These are phyloP conservation scores for Chymomyza costata DNA, from an alignment of 1,140 invertebrate species.

Conservation along the genomic window DNA sequence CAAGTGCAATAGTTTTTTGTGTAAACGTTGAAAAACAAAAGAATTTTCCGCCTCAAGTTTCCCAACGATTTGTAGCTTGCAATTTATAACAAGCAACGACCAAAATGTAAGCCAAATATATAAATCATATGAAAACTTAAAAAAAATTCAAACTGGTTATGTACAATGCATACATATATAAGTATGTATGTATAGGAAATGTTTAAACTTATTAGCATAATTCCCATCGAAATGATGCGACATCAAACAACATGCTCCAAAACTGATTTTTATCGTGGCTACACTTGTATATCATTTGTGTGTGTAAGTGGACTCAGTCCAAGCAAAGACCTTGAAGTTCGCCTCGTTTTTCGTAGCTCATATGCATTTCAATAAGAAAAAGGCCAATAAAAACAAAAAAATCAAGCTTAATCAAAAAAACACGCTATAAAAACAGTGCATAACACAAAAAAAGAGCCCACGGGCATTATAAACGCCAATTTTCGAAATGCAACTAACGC, in stretches of 20 bases:
- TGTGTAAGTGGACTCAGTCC: slow-evolving; percentile 52
- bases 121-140: slow-evolving; percentile 57
- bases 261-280: slow-evolving; percentile 46
- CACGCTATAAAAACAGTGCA: no score
- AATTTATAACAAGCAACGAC: slow-evolving; percentile 42
- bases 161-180: no score
- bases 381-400: slow-evolving; percentile 30
- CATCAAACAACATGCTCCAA: no score
- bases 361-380: slow-evolving; percentile 51
- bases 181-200: no score
- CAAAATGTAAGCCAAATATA: slow-evolving; percentile 57
- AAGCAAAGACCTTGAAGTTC: slow-evolving; percentile 59
- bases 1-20: slow-evolving; percentile 20
- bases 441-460: no score
- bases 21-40: slow-evolving; percentile 48
- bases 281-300: slow-evolving; percentile 20
- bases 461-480: no score
- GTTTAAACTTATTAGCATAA: slow-evolving; percentile 61
- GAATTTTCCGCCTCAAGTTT: slow-evolving; percentile 26
- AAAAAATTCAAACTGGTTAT: slow-evolving; percentile 68
- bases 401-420: no score
- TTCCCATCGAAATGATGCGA: slow-evolving; percentile 55
- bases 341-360: slow-evolving; percentile 36
- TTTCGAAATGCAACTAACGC: no score
- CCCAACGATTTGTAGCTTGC: slow-evolving; percentile 35